Base-by-base conservation (phyloP, 1,140 invertebrate genomes). In the Leptestheria dahalacensis region DNA sequence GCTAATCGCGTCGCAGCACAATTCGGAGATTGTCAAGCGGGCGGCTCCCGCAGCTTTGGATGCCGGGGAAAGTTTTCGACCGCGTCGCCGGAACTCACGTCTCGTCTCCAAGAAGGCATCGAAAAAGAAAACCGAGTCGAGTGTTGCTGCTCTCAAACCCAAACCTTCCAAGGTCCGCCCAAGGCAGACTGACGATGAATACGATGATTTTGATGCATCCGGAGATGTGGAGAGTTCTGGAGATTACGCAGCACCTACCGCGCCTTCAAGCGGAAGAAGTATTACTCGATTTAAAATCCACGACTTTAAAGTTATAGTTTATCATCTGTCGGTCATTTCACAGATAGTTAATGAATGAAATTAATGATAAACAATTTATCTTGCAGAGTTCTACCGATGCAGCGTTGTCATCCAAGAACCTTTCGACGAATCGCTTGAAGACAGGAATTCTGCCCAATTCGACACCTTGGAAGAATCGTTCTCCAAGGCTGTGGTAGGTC, bases 361-460 rank as follows among this genome's bases (percentile, higher is more conserved):
- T 3, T 1, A 48, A 48, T 18, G 12, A 18, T 1, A 48, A 46
- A 3, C 23, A 11, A 65, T 55, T n/a, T n/a, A n/a, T 60, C 61
- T 70, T 70, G 46, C 69, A 74, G 74, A 64, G 15, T 73, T 67
- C 64, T 74, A 72, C 66, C 71, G 77, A 52, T 67, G 74, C 20
- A 70, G 66, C 11, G 64, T 79, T 24, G 73, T 69, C 9, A 65
- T 77, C 6, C 64, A 64, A 52, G 68, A 78, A 28, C 66, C 65
- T 1, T 78, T 72, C 64, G 60, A 60, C 3, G 47, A 57, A 1
- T 65, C 68, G 18, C 71, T 73, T 56, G 65, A 55, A 3, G 65
- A 75, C 60, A 66, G 69, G 20, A 67, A 69, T 21, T 73, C 68
- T 59, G 41, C 59, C 2, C 64, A 67, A 48, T 78, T 75, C 63